These are phyloP conservation scores for Prionailurus bengalensis DNA, from an alignment of 2,113 vertebrate species.

Conservation along the genomic window DNA sequence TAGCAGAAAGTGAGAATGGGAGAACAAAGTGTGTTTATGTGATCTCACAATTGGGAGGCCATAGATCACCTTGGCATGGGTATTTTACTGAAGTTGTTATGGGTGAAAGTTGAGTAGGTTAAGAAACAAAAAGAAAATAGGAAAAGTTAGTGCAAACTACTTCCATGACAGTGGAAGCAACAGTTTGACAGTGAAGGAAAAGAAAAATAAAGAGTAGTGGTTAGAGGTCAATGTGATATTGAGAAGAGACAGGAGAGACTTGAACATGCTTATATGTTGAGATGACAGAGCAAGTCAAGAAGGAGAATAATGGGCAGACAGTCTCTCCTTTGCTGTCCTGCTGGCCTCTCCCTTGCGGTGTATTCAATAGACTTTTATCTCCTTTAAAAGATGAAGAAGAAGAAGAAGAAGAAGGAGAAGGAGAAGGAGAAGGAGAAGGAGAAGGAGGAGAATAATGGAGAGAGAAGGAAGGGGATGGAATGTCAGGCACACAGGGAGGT, in stretches of 20 bases:
- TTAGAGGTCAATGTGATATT: not conserved
- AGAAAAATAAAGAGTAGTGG: not conserved
- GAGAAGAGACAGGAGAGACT: not conserved
- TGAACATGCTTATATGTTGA: not conserved
- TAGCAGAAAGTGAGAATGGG: not conserved
- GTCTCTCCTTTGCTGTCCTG: too few species aligned
- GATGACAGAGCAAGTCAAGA: not conserved
- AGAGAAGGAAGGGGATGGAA: not conserved
- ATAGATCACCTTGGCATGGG: not conserved
- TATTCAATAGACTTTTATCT: too few species aligned
- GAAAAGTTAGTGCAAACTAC: not conserved
- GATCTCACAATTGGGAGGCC: not conserved
- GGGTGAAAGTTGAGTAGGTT: not conserved
- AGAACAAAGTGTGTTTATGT: not conserved
- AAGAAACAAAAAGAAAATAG: not conserved
- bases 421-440: too few species aligned
- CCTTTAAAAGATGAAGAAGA: too few species aligned
- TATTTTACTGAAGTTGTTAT: not conserved
- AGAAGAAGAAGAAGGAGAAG: too few species aligned
- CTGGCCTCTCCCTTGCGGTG: too few species aligned
- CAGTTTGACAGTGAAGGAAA: not conserved
- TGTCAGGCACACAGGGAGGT: not conserved
- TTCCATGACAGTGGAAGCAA: not conserved
- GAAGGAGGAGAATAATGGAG: not conserved
- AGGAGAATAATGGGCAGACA: too few species aligned